Base-by-base conservation (phyloP, 2,888 invertebrate species). In the Sceliomorpha sp. region DNA sequence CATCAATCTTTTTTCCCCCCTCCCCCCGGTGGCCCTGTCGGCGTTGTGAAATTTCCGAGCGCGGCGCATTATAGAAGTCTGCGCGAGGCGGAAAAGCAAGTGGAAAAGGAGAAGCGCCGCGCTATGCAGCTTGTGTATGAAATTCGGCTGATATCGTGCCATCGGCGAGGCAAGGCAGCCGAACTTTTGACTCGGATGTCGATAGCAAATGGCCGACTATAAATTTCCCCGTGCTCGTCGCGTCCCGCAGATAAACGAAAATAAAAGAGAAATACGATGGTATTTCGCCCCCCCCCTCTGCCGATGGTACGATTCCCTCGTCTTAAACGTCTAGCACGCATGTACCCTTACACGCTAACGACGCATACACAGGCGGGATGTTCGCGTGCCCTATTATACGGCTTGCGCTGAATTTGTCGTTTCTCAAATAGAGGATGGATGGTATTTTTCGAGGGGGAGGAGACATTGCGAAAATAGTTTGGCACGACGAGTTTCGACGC, bases 181-280 rank as follows among this genome's bases (percentile, higher is more conserved):
- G 50, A 75, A 73, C 74, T 75, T 76, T 73, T 70, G 74, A 74
- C 72, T 69, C 55, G 69, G 32, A 75, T 74, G 75, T 75, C 74
- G 76, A 77, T 78, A 76, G 72, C 78, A 78, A 77, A 72, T 72
- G 73, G 73, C 62, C 64, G 63, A 40, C 71, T 62, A 77, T 78
- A 78, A 78, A 78, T 78, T 77, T 63, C 39, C 31, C 44, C 34
- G 40, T 10, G 50, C 58, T 55, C 72, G 45, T 56, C 56, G 62
- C 59, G 36, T 58, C 58, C 63, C 59, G 44, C 60, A 67, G 72
- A 75, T 75, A 77, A 77, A 74, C 75, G 70, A 75, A 76, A 74
- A 73, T 69, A 72, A 75, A 74, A 68, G 70, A 75, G 59, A 76
- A 74, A 72, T 73, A 72, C 66, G 71, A 66, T 36, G 56, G 60